Evolutionary conservation across 1,140 invertebrate species (phyloP), one percentile per base, ranked within the genome.

Genomic region (Drosophila prosaltans): DNA sequence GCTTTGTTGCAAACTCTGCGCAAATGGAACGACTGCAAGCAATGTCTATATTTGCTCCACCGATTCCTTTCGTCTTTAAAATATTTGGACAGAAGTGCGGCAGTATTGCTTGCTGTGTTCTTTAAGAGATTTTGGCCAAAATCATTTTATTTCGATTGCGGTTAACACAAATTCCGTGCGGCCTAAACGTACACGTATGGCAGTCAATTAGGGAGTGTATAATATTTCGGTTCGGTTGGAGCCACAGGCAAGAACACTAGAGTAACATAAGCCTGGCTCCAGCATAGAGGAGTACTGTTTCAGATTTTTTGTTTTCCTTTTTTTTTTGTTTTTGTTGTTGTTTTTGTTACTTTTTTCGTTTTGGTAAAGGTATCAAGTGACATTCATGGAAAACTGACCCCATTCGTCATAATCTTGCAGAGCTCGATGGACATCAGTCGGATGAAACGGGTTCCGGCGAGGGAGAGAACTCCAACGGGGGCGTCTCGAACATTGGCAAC

Each of bases 381-480:
- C 60, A 62, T 65, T 45, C 63, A 36, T 54, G 45, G 43, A 51
- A 36, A 45, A 62, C 41, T 62, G 41, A 62, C 39, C 32, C 60
- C 60, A 62, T 43, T 39, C 16, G 10, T 45, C 30, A 36, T 65
- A 30, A 66, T 58, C 63, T 67, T 70, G 2, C 48, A 91, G 94
- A 94, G 39, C 82, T 94, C 32, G 95, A 95, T 91, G 95, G 94
- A 1, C 93, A 95, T 10, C 95, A 95, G 75, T 96, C 95, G 21
- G 95, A 96, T 84, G 95, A 96, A 92, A 96, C 95, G 32, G 95
- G 94, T 73, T 95, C 94, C 72, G 95, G 96, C 7, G 94, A 94
- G 10, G 94, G 94, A 0, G 97, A 97, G 90, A 96, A 97, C 92
- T 96, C 95, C 24, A 96, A 96, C 92, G 95, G 95, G 21, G 95